These are phyloP conservation scores for Saturnia japonica DNA, from an alignment of 2,888 invertebrate genomes.

Conservation along the genomic window DNA sequence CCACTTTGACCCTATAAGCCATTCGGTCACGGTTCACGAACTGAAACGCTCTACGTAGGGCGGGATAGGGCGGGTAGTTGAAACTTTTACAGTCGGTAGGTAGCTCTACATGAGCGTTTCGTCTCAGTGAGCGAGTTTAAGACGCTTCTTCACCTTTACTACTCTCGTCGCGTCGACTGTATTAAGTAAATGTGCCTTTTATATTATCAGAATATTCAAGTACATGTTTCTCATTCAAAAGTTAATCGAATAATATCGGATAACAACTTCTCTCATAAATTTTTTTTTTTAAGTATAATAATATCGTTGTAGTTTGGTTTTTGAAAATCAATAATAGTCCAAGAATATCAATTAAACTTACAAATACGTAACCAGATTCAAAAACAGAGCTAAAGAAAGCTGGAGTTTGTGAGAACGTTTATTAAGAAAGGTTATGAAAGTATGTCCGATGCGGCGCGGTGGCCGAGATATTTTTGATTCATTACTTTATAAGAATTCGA, in stretches of 20 bases:
- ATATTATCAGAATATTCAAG: background rate
- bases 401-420: conserved; percentile 1
- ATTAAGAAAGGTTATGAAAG: conserved; percentile 6
- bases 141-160: conserved; percentile 3
- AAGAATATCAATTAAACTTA: background rate
- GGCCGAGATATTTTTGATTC: conserved; percentile 4
- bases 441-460: background rate
- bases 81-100: conserved; percentile 4
- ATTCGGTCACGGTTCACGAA: conserved; percentile 1
- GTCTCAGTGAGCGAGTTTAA: conserved; percentile 1
- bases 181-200: background rate
- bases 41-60: background rate
- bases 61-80: background rate
- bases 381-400: background rate
- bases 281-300: too few species aligned
- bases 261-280: background rate
- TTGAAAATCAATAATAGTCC: background rate
- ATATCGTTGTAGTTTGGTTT: too few species aligned
- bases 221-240: background rate
- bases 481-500: conserved; percentile 10
- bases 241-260: background rate
- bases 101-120: conserved; percentile 8
- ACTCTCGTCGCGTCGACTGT: background rate
- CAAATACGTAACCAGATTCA: background rate
- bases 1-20: background rate